A percentile compares a stretch with the other conserved stretches of the same genome.
phyloP scores from a whole-genome alignment of 92 coral and sea anemone genomes.

The Desmophyllum pertusum region DNA sequence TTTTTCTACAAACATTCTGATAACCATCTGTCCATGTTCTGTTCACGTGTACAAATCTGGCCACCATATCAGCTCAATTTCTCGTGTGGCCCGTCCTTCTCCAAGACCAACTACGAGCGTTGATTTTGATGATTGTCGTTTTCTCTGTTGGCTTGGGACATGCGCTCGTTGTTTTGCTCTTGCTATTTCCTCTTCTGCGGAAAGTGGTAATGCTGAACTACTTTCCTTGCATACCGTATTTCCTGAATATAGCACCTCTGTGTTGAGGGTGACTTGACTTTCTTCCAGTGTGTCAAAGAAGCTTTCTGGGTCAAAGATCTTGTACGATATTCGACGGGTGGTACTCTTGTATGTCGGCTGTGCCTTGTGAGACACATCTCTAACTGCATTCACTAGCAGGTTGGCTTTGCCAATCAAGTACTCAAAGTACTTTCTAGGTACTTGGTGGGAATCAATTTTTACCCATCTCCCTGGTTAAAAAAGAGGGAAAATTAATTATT shows the following conservation, averaged over 20 bases:
- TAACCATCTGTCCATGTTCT: slow-evolving; percentile 31
- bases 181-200: slow-evolving; percentile 41
- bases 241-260: slow-evolving; percentile 26
- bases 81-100: slow-evolving; percentile 42
- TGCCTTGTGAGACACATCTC: slow-evolving; percentile 35
- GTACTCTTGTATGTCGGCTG: slow-evolving; percentile 34
- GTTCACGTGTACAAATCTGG: slow-evolving; percentile 34
- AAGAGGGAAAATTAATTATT: neutral
- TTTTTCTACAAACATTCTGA: slow-evolving; percentile 40
- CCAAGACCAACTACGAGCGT: slow-evolving; percentile 30
- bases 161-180: slow-evolving; percentile 38
- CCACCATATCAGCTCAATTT: slow-evolving; percentile 45
- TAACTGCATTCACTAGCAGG: slow-evolving; percentile 33
- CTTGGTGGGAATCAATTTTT: slow-evolving; percentile 30
- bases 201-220: neutral
- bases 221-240: slow-evolving; percentile 4
- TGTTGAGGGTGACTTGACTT: slow-evolving; percentile 7
- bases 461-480: slow-evolving; percentile 29
- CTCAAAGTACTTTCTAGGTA: slow-evolving; percentile 26
- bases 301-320: slow-evolving; percentile 21
- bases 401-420: slow-evolving; percentile 27
- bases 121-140: slow-evolving; percentile 36
- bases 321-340: slow-evolving; percentile 30
- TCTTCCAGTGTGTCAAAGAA: slow-evolving; percentile 44
- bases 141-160: slow-evolving; percentile 20